These are phyloP conservation scores for Protaetia brevitarsis DNA, from an alignment of 1,140 invertebrate species.

Conservation along the genomic window DNA sequence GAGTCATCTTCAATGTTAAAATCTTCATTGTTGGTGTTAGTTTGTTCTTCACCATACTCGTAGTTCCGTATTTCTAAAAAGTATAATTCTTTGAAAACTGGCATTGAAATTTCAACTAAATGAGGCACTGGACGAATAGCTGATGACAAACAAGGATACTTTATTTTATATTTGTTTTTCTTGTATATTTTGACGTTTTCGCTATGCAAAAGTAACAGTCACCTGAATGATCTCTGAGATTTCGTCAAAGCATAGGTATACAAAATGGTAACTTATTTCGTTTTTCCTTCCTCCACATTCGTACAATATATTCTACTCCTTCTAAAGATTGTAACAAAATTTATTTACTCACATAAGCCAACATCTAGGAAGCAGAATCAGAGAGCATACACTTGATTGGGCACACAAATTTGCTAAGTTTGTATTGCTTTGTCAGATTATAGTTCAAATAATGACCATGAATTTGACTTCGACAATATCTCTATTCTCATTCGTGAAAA, in stretches of 20 bases:
- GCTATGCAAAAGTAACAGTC: neutral
- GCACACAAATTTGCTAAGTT: too few species aligned
- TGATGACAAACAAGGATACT: neutral
- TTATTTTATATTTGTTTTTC: neutral
- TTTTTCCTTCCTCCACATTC: too few species aligned
- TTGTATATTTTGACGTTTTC: neutral
- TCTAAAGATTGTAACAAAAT: too few species aligned
- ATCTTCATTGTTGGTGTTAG: constrained; percentile 15
- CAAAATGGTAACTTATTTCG: neutral
- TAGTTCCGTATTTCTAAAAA: too few species aligned
- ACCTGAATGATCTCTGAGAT: neutral
- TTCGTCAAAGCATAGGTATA: neutral
- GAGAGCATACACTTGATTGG: too few species aligned
- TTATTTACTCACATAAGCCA: too few species aligned
- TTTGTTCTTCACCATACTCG: constrained; percentile 11
- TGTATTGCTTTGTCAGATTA: too few species aligned
- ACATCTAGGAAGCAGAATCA: too few species aligned
- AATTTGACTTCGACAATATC: too few species aligned
- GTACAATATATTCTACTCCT: too few species aligned
- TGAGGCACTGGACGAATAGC: neutral
- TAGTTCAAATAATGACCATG: too few species aligned
- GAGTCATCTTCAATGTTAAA: constrained; percentile 19
- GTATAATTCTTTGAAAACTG: constrained; percentile 18
- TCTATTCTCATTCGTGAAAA: too few species aligned
- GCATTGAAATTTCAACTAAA: constrained; percentile 4